Evolutionary conservation across 1,140 invertebrate species (phyloP).

Genomic region (Magallana ariakensis): DNA sequence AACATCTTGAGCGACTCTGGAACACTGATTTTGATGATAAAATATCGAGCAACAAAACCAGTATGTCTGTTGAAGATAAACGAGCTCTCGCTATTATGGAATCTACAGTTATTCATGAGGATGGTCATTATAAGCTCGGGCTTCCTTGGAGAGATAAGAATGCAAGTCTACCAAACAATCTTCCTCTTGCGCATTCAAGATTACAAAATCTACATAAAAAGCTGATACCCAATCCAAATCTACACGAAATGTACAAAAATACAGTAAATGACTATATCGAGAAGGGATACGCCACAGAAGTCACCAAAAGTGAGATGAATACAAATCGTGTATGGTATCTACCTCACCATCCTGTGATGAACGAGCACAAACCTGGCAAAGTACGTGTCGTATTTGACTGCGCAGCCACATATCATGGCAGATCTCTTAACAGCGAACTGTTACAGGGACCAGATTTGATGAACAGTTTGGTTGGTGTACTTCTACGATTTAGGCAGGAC

Average conservation of each 20-base stretch:
- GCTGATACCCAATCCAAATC: background rate
- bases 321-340: constrained; percentile 61
- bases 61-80: constrained; percentile 42
- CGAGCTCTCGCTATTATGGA: background rate
- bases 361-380: too few species aligned
- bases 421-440: constrained; percentile 66
- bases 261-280: constrained; percentile 42
- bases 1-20: constrained; percentile 14
- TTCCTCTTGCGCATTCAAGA: constrained; percentile 37
- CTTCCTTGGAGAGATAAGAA: background rate
- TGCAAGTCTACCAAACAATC: constrained; percentile 38
- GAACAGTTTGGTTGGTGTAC: constrained; percentile 65
- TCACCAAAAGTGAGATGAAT: background rate
- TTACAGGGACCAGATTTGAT: constrained; percentile 68
- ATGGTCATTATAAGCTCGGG: constrained; percentile 60
- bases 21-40: constrained; percentile 12
- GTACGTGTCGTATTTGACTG: too few species aligned
- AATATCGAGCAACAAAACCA: background rate
- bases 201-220: constrained; percentile 50
- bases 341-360: constrained; percentile 54
- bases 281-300: constrained; percentile 12
- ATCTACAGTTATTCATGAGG: constrained; percentile 2
- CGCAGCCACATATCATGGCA: constrained; percentile 51
- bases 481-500: constrained; percentile 67
- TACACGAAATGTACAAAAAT: constrained; percentile 35